Percentiles rank a stretch among this genome's conserved stretches.
Conservation (phyloP, 2,888 invertebrate species). For the Coelopa pilipes region DNA sequence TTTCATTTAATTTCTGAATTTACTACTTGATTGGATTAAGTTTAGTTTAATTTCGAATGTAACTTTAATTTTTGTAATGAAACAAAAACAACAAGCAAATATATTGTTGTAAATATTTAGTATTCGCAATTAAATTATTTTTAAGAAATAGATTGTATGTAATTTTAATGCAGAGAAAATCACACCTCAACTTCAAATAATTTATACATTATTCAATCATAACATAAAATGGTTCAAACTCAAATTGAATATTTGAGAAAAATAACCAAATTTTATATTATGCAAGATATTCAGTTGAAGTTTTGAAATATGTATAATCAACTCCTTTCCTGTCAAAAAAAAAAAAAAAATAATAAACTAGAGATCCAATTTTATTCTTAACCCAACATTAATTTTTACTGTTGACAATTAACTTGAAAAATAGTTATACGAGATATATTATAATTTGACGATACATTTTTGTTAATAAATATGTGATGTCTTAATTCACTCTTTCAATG, state of each 20-base stretch:
- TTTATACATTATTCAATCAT: no score
- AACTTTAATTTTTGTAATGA: conserved; percentile 1
- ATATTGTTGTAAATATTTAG: background rate
- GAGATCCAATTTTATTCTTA: no score
- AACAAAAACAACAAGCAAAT: background rate
- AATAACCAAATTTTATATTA: background rate
- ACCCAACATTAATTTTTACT: background rate
- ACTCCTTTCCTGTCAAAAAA: no score
- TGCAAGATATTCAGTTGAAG: background rate
- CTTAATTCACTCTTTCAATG: background rate
- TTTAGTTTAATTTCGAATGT: background rate
- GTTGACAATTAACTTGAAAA: conserved; percentile 22
- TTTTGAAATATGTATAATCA: background rate
- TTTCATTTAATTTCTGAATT: conserved; percentile 25
- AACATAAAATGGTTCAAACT: no score
- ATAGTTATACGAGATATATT: conserved; percentile 12
- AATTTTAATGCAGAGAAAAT: no score
- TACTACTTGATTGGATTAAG: background rate
- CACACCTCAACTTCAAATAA: no score
- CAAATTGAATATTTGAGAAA: no score
- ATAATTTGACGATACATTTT: conserved; percentile 4
- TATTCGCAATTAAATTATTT: background rate
- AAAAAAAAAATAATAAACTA: no score
- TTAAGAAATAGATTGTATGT: background rate
- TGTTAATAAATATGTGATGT: conserved; percentile 9